Conservation (phyloP, 2,888 invertebrate species). For the Chirona hameri region DNA sequence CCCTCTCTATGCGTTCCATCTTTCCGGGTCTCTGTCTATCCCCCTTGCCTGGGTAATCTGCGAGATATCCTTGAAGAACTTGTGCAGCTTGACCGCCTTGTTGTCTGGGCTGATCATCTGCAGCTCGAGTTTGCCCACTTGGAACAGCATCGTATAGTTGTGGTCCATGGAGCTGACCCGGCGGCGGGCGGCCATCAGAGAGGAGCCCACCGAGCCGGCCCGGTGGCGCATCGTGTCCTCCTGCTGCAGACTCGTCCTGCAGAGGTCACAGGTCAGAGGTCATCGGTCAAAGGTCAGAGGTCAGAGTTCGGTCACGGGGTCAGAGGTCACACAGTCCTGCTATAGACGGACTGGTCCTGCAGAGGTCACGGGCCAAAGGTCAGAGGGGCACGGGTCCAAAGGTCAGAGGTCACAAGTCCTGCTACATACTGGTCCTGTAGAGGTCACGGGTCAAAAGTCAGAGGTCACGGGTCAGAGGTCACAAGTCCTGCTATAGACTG, state of each 20-base stretch:
- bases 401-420: background rate
- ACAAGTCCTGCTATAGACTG: too few species aligned
- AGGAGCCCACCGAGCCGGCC: slow-evolving; percentile 38
- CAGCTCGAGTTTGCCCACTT: slow-evolving; percentile 80
- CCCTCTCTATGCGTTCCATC: background rate
- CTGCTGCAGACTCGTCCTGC: slow-evolving; percentile 30
- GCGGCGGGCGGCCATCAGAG: slow-evolving; percentile 25
- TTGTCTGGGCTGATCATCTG: slow-evolving; percentile 88
- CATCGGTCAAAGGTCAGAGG: too few species aligned
- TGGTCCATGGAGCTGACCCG: slow-evolving; percentile 54
- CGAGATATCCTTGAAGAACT: slow-evolving; percentile 81
- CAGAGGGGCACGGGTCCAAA: too few species aligned
- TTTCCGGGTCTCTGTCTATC: too few species aligned
- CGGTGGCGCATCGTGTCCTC: slow-evolving; percentile 35
- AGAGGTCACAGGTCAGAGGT: background rate
- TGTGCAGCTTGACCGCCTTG: slow-evolving; percentile 81
- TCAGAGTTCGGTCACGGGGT: too few species aligned
- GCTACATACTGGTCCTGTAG: background rate
- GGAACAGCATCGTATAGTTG: slow-evolving; percentile 88
- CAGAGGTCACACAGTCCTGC: too few species aligned
- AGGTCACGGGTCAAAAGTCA: background rate
- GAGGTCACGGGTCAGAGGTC: background rate
- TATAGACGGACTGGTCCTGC: background rate
- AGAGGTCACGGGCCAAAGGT: background rate
- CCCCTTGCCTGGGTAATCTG: slow-evolving; percentile 64